Base-by-base conservation (phyloP, 2,113 vertebrate genomes). In the Gracilinanus agilis region DNA sequence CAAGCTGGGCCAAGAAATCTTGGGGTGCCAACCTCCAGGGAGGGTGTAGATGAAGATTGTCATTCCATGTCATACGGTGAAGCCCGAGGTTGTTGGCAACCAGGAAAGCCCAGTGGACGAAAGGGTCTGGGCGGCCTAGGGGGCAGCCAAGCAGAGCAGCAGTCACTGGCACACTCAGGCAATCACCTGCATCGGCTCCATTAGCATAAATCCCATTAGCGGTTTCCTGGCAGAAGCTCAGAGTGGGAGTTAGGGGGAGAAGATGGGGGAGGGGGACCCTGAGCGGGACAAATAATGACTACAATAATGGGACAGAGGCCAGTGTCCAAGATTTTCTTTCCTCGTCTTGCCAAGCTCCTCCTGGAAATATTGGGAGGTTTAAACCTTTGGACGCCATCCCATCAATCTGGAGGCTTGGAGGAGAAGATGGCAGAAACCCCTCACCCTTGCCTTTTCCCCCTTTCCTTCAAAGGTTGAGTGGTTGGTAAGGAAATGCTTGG, bases 151-250 rank as follows among this genome's bases (percentile, higher is more conserved):
- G 75, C 9, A 40, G 67, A 75, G 67, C 67, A 0, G 67, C 34
- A 40, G 67, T 34, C n/a, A 53, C 67, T 0, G 34, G 55, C 13
- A 49, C 55, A 40, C 58, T 94, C 24, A 0, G 16, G 90, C 54
- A 44, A 90, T 67, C 92, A 75, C 55, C 89, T 23, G 92, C n/a
- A 40, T 29, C 88, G 3, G 25, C 3, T 0, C 1, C 0, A 67
- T 90, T 88, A 90, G 93, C 94, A 88, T 61, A 92, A 94, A 97
- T 90, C 55, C 40, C 91, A 40, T 92, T 55, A 90, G 75, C 9
- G 16, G 92, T 92, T 89, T 92, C 40, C 0, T 2, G 9, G 89
- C n/a, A 0, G 54, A 5, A 0, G 89, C 34, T 44, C 0, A 2
- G 56, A 89, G 6, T 53, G 23, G 0, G 0, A 25, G 29, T 1